Evolutionary conservation across 2,797 vertebrate genomes (phyloP).

Genomic region (Botia kubotai): DNA sequence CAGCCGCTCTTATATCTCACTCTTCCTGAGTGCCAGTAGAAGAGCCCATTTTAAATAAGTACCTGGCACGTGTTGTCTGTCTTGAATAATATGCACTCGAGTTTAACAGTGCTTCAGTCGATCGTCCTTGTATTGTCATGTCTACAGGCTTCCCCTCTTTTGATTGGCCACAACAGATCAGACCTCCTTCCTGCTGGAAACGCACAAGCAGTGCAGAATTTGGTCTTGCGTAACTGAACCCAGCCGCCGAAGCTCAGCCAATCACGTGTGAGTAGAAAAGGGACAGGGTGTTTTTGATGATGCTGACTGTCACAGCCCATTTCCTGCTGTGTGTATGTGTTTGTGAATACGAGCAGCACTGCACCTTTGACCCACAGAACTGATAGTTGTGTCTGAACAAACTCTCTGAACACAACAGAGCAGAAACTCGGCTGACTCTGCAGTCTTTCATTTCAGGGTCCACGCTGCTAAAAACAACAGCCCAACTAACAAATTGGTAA

Average conservation of each 20-base stretch:
- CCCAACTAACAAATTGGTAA: too few relatives aligned
- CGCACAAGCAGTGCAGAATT: neutral
- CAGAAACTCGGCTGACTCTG: too few relatives aligned
- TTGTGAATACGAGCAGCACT: neutral
- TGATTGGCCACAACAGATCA: neutral
- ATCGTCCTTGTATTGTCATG: neutral
- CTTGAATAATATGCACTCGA: constrained; percentile 32
- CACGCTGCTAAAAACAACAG: too few relatives aligned
- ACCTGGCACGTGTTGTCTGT: constrained; percentile 2
- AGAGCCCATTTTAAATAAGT: constrained; percentile 30
- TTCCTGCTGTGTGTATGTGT: neutral
- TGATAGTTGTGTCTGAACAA: too few relatives aligned
- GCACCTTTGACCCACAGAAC: neutral
- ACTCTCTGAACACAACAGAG: too few relatives aligned
- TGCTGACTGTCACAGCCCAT: neutral
- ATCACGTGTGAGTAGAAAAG: neutral
- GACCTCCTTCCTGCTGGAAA: neutral
- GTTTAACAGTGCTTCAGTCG: constrained; percentile 35
- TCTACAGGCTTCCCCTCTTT: neutral
- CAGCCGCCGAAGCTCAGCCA: neutral
- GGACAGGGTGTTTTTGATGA: neutral
- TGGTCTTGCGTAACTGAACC: neutral
- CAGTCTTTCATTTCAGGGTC: too few relatives aligned
- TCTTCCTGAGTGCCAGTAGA: constrained; percentile 24
- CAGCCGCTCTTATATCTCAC: constrained; percentile 31